These are phyloP conservation scores for Yponomeuta cagnagella DNA, from an alignment of 2,888 invertebrate species.

Conservation along the genomic window DNA sequence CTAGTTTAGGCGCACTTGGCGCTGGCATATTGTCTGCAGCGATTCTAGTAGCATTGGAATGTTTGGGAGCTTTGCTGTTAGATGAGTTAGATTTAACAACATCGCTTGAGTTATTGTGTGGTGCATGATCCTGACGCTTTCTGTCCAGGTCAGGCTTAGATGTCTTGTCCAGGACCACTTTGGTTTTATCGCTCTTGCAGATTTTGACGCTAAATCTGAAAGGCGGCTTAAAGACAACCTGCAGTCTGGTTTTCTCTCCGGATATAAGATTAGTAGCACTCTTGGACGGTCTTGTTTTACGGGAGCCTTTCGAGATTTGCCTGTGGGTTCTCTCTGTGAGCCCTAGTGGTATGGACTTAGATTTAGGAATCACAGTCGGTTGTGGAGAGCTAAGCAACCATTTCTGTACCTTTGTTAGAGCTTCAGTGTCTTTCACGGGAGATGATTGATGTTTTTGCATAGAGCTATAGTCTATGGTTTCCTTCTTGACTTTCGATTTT, in stretches of 20 bases:
- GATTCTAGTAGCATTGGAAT: constrained; percentile 44
- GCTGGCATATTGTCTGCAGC: constrained; percentile 27
- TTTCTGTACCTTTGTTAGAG: constrained; percentile 86
- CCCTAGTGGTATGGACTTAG: constrained; percentile 88
- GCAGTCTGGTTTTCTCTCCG: constrained; percentile 82
- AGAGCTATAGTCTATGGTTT: constrained; percentile 87
- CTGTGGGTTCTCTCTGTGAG: constrained; percentile 73
- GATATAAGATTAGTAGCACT: constrained; percentile 83
- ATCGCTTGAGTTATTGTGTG: constrained; percentile 32
- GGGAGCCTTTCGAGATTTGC: constrained; percentile 69
- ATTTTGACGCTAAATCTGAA: constrained; percentile 90
- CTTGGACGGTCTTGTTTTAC: constrained; percentile 76
- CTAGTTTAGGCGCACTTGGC: constrained; percentile 37
- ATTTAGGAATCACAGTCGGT: constrained; percentile 81
- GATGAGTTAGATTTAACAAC: constrained; percentile 43
- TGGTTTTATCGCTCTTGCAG: constrained; percentile 81
- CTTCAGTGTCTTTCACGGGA: constrained; percentile 73
- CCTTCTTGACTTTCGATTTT: constrained; percentile 78
- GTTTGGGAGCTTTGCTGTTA: constrained; percentile 43
- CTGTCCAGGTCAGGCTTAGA: constrained; percentile 66
- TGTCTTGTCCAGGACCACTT: constrained; percentile 76
- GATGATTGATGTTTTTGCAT: constrained; percentile 77
- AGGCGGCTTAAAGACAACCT: constrained; percentile 91
- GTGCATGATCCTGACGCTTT: constrained; percentile 39
- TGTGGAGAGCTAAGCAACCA: constrained; percentile 87